These are phyloP conservation scores for Mystacornis crossleyi DNA, from an alignment of 2,113 vertebrate genomes.

Conservation along the genomic window DNA sequence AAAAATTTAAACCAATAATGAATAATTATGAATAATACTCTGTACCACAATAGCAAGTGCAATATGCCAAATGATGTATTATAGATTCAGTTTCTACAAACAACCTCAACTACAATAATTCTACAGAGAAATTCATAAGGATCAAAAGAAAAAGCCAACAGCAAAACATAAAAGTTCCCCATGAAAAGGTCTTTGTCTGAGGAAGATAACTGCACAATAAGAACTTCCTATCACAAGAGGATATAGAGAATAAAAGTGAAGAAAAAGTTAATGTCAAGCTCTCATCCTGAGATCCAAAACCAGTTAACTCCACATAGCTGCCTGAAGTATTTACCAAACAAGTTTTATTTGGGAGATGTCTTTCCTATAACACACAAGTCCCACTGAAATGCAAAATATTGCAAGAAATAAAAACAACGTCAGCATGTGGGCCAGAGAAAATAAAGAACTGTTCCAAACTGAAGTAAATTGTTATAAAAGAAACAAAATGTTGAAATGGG, in stretches of 20 bases:
- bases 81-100: background rate
- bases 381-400: background rate
- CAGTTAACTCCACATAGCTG: background rate
- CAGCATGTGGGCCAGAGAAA: background rate
- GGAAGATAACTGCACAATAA: background rate
- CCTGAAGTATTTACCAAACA: background rate
- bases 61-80: background rate
- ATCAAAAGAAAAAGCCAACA: background rate
- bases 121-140: background rate
- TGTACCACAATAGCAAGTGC: background rate
- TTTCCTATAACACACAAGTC: background rate
- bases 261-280: background rate
- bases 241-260: background rate
- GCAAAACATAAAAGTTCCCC: background rate
- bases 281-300: background rate
- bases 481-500: background rate
- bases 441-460: background rate
- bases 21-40: background rate
- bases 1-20: background rate
- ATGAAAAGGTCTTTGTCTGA: background rate
- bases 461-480: background rate
- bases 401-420: background rate
- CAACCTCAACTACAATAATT: background rate
- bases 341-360: background rate
- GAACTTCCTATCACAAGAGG: background rate